phyloP scores from a whole-genome alignment of 2,888 invertebrate genomes.

The Lobophora halterata region DNA sequence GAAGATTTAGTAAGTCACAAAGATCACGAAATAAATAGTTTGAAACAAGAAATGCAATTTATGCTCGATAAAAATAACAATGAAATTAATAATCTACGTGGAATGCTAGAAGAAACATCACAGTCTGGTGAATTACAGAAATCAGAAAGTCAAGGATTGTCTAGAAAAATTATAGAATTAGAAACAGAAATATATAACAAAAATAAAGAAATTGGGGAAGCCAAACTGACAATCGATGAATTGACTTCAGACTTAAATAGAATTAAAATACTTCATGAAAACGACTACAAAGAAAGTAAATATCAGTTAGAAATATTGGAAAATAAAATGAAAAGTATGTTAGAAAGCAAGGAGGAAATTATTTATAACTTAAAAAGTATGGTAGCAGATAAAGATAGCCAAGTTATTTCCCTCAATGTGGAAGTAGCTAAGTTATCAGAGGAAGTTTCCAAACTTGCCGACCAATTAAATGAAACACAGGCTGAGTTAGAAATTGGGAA shows the following conservation, averaged over 20 bases:
- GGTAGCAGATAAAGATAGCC: constrained; percentile 55
- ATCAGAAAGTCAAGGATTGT: constrained; percentile 36
- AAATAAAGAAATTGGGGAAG: constrained; percentile 38
- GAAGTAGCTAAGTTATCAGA: constrained; percentile 58
- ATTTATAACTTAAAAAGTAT: constrained; percentile 51
- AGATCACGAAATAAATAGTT: constrained; percentile 36
- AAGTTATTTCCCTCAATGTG: constrained; percentile 57
- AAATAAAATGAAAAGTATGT: constrained; percentile 64
- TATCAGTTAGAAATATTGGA: constrained; percentile 56
- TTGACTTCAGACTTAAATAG: constrained; percentile 38
- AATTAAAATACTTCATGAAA: constrained; percentile 65
- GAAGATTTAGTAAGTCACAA: constrained; percentile 39
- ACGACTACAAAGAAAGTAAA: constrained; percentile 61
- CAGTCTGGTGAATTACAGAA: constrained; percentile 37
- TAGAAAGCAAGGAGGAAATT: constrained; percentile 53
- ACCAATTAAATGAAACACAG: constrained; percentile 57
- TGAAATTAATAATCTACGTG: constrained; percentile 39
- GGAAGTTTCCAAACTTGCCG: constrained; percentile 48
- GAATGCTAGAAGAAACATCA: constrained; percentile 38
- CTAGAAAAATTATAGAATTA: constrained; percentile 37
- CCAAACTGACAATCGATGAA: constrained; percentile 37
- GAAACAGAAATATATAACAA: constrained; percentile 37
- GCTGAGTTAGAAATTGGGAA: constrained; percentile 63
- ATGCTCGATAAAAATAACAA: constrained; percentile 35
- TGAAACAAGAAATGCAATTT: constrained; percentile 36